A percentile compares a stretch with the other conserved stretches of the same genome.
Evolutionary conservation across 1,140 invertebrate genomes (phyloP).

Genomic region (Apocrypta bakeri): DNA sequence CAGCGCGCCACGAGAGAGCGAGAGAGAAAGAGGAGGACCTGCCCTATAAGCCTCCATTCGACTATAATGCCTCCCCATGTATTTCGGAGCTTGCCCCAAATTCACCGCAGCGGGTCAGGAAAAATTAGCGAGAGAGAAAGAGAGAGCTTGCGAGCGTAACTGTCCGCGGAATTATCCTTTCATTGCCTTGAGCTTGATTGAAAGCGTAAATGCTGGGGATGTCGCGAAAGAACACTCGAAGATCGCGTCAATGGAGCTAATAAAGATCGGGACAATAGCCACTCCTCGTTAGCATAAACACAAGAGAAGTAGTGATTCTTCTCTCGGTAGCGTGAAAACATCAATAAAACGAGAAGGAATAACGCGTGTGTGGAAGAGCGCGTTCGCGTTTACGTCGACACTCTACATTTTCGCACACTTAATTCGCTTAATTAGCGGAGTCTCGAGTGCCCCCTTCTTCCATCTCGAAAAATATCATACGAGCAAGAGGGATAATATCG

Average conservation of each 20-base stretch:
- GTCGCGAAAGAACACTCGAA: not conserved
- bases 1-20: slow-evolving; percentile 11
- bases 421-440: slow-evolving; percentile 23
- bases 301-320: not conserved
- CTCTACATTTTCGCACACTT: too few species aligned
- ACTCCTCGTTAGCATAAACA: not conserved
- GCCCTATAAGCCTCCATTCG: slow-evolving; percentile 68
- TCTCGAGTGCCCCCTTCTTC: not conserved
- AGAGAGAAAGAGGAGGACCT: slow-evolving; percentile 57
- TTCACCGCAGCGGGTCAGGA: slow-evolving; percentile 46
- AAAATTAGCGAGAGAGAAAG: not conserved
- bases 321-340: too few species aligned
- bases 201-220: not conserved
- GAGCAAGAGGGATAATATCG: slow-evolving; percentile 5
- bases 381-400: too few species aligned
- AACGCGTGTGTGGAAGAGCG: too few species aligned
- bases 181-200: not conserved
- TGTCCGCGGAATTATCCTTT: too few species aligned
- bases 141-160: not conserved
- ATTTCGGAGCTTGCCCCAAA: slow-evolving; percentile 58
- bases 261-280: too few species aligned
- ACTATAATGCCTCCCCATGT: not conserved
- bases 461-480: not conserved
- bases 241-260: not conserved
- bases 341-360: too few species aligned